phyloP scores from a whole-genome alignment of 2,888 invertebrate species.

The Epinotia bilunana region DNA sequence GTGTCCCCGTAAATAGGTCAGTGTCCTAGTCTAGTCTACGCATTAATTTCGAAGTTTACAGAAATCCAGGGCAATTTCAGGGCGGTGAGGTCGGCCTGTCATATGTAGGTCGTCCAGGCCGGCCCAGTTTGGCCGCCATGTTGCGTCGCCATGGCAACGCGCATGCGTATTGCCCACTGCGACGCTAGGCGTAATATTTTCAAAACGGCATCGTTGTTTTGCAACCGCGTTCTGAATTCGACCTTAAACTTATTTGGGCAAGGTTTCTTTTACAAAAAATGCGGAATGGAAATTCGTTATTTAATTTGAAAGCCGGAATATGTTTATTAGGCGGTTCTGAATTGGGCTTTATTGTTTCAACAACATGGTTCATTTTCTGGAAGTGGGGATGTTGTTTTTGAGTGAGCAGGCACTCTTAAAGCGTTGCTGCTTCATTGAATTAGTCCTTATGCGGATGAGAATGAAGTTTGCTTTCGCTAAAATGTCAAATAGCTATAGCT shows the following conservation, averaged over 20 bases:
- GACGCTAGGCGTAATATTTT: not conserved
- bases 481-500: too few species aligned
- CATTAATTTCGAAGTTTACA: constrained; percentile 30
- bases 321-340: constrained; percentile 1
- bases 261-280: not conserved
- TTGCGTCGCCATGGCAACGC: constrained; percentile 67
- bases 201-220: not conserved
- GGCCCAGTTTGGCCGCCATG: constrained; percentile 60
- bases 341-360: not conserved
- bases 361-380: not conserved
- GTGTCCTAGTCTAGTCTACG: constrained; percentile 8
- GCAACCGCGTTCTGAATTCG: not conserved
- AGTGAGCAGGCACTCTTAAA: not conserved
- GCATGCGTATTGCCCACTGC: constrained; percentile 57
- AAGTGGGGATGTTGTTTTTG: not conserved
- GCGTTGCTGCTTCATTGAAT: not conserved
- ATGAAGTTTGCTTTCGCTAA: too few species aligned
- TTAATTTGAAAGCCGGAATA: not conserved
- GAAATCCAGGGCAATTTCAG: constrained; percentile 52
- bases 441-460: too few species aligned
- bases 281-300: not conserved
- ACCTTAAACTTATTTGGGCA: not conserved
- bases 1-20: constrained; percentile 12
- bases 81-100: constrained; percentile 47
- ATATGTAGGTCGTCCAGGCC: constrained; percentile 60